phyloP scores from a whole-genome alignment of 2,113 vertebrate species.

The Apteryx owenii region DNA sequence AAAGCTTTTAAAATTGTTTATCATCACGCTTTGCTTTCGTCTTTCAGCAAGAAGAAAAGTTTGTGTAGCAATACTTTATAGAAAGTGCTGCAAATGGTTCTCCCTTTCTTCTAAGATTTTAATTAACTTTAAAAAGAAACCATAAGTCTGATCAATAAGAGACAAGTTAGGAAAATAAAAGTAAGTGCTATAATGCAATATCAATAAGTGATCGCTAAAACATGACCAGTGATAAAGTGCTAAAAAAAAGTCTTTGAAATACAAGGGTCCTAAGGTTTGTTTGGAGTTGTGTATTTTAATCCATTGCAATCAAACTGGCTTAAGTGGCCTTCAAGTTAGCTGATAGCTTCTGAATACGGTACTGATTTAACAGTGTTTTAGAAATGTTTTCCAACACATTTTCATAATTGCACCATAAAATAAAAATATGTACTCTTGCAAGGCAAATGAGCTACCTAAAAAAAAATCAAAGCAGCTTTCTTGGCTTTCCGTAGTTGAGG shows the following conservation, averaged over 20 bases:
- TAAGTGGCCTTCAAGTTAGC: not conserved
- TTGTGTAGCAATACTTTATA: not conserved
- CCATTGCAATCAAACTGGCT: not conserved
- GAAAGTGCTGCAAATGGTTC: not conserved
- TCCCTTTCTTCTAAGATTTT: not conserved
- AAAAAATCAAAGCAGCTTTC: not conserved
- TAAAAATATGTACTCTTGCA: not conserved
- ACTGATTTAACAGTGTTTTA: rapidly evolving
- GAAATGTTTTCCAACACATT: not conserved
- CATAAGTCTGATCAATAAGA: not conserved
- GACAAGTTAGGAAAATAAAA: not conserved
- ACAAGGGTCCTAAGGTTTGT: not conserved
- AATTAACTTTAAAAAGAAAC: not conserved
- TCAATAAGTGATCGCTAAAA: not conserved
- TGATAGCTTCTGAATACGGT: not conserved
- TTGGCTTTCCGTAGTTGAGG: not conserved
- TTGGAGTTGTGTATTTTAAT: not conserved
- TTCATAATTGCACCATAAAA: not conserved
- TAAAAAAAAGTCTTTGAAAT: not conserved
- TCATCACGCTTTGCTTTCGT: not conserved
- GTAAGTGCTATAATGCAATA: not conserved
- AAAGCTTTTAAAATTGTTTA: not conserved
- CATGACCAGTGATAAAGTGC: too few species aligned
- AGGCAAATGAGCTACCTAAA: not conserved
- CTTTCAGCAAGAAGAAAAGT: not conserved